Conservation (phyloP, 2,797 vertebrate species). For the Karalla daura region DNA sequence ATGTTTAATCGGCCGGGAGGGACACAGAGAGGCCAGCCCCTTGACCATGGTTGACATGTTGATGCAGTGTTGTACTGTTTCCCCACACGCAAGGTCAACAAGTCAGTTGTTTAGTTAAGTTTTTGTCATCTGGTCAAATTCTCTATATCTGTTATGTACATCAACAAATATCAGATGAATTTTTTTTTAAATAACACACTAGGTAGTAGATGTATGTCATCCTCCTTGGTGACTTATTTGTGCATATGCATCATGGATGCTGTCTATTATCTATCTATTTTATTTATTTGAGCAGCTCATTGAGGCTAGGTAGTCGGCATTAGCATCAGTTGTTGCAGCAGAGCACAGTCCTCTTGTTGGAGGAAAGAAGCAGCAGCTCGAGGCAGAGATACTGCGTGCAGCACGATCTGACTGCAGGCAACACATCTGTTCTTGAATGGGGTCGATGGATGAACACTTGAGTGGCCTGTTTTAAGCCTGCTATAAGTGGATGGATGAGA, state of each 20-base stretch:
- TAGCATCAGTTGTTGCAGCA: not conserved
- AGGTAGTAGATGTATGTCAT: slow-evolving; percentile 8
- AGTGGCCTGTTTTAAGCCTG: slow-evolving; percentile 32
- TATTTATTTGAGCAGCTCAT: not conserved
- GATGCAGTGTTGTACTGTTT: too few relatives aligned
- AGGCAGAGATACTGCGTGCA: slow-evolving; percentile 5
- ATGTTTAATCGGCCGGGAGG: not conserved
- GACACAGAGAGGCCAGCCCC: too few relatives aligned
- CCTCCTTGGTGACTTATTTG: slow-evolving; percentile 2
- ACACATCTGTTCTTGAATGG: slow-evolving; percentile 61
- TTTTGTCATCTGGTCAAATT: too few relatives aligned
- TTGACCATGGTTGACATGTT: too few relatives aligned
- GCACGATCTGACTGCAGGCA: slow-evolving; percentile 23
- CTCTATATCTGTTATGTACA: too few relatives aligned
- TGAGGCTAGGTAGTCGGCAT: not conserved
- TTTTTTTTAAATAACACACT: not conserved
- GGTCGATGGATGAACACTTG: slow-evolving; percentile 22
- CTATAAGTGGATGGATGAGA: slow-evolving; percentile 9
- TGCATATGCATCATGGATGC: not conserved
- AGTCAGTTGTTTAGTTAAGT: too few relatives aligned
- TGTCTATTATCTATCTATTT: not conserved
- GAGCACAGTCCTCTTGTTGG: not conserved
- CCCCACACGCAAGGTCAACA: too few relatives aligned
- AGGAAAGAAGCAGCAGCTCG: not conserved
- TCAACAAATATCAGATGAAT: not conserved